Evolutionary conservation across 2,888 invertebrate species (phyloP).

Genomic region (Steinernema scapterisci): DNA sequence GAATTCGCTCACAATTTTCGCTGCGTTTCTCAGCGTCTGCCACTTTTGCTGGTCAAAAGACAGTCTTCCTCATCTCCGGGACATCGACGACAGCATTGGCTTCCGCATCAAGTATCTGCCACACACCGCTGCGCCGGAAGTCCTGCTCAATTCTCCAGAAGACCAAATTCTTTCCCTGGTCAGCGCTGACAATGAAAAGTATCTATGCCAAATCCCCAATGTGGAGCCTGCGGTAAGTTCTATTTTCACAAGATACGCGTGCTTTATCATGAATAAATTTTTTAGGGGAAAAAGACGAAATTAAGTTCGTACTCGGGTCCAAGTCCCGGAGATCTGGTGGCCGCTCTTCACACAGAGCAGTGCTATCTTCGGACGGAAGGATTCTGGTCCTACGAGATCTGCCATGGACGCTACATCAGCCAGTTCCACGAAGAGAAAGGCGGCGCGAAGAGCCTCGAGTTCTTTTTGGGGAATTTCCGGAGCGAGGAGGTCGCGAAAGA

Average conservation of each 20-base stretch:
- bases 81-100: conserved; percentile 5
- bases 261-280: neutral
- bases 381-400: conserved; percentile 62
- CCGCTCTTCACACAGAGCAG: conserved; percentile 45
- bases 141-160: neutral
- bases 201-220: conserved; percentile 39
- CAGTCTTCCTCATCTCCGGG: neutral
- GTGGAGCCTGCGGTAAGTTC: conserved; percentile 36
- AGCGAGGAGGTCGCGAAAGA: conserved; percentile 42
- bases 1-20: neutral
- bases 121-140: neutral
- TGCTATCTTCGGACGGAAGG: conserved; percentile 69
- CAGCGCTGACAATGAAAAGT: conserved; percentile 42
- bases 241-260: neutral
- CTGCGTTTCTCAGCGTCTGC: neutral
- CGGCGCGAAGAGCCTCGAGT: conserved; percentile 53
- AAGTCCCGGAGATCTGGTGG: conserved; percentile 42
- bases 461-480: conserved; percentile 61
- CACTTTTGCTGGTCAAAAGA: neutral
- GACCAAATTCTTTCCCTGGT: neutral
- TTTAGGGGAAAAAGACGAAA: conserved; percentile 38
- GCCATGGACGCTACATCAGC: conserved; percentile 83
- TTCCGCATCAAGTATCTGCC: conserved; percentile 4
- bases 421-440: conserved; percentile 91
- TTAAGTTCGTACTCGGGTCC: conserved; percentile 44